Base-by-base conservation (phyloP, 2,797 vertebrate genomes). In the Eulemur albifrons region DNA sequence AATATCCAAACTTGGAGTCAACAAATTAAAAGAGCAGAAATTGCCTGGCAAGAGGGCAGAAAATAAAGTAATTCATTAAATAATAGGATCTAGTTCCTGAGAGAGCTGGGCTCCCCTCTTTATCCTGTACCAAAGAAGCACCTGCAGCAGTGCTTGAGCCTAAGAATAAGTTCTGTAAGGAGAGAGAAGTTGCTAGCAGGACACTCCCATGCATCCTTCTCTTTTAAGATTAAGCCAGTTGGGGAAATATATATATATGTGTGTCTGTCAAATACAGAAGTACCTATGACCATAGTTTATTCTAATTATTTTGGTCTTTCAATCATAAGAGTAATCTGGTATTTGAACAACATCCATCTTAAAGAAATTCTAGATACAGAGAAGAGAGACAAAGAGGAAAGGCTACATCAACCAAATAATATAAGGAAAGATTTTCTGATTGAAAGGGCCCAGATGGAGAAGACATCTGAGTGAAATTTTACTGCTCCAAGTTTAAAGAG, bases 21-120 rank as follows among this genome's bases (percentile, higher is more conserved):
- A 77, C 54, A 90, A 50, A 75, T 54, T 92, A 92, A 93, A 67
- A 80, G 32, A 94, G 38, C n/a, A 97, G 21, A 87, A 94, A 59
- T 43, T 63, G 21, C 5, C 76, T 63, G 18, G 7, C 72, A 88
- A 79, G 20, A 75, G 17, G 18, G 5, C 20, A 93, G 25, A 73
- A 82, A 92, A 57, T 67, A 92, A 92, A 77, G 43, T 38, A 84
- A 65, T n/a, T 90, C 75, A 50, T 14, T 82, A 73, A 92, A 90
- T 54, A 54, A 82, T 25, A 38, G 1, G 21, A 18, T 54, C 57
- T 17, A 90, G 84, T 27, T 43, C 1, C 45, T 70, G n/a, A 17
- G 30, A 93, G 8, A 80, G 12, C 17, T 50, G 57, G 23, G 21
- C 7, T 15, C 40, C 3, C 63, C 72, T 4, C 38, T 52, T 59